A percentile compares a stretch with the other conserved stretches of the same genome.
phyloP scores from a whole-genome alignment of 2,113 vertebrate genomes.

The Hemiscyllium ocellatum region DNA sequence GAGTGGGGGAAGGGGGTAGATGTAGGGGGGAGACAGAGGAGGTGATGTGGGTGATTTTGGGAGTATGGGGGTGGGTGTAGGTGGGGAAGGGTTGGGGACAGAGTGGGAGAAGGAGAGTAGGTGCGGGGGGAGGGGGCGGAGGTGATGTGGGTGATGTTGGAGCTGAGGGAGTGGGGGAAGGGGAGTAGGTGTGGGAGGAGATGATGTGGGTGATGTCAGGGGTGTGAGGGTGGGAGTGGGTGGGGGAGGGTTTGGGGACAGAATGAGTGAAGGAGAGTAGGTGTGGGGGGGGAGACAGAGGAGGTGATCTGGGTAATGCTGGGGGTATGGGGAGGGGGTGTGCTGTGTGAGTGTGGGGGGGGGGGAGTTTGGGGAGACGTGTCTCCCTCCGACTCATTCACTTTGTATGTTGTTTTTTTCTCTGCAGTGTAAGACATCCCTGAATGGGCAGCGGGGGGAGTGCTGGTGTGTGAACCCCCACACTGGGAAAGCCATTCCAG shows the following conservation, averaged over 20 bases:
- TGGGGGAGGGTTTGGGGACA: too few relatives aligned
- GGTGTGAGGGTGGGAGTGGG: neutral
- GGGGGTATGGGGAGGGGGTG: neutral
- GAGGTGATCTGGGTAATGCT: neutral
- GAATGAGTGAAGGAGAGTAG: too few relatives aligned
- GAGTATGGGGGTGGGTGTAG: neutral
- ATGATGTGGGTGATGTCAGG: neutral
- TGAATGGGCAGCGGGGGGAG: slow-evolving; percentile 87
- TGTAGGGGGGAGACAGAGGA: neutral
- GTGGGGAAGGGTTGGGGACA: too few relatives aligned
- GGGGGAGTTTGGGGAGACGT: slow-evolving; percentile 34
- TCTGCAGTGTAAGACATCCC: slow-evolving; percentile 90
- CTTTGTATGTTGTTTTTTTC: neutral
- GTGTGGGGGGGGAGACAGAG: too few relatives aligned
- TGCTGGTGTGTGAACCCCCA: slow-evolving; percentile 92
- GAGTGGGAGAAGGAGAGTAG: neutral
- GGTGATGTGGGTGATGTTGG: neutral
- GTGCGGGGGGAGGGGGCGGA: rapidly evolving
- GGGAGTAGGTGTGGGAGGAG: neutral
- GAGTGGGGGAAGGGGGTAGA: neutral
- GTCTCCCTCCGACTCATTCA: neutral
- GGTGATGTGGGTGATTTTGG: neutral
- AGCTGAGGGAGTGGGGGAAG: neutral
- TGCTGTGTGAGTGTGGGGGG: neutral
- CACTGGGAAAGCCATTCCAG: slow-evolving; percentile 74